Percentiles rank a stretch among this genome's conserved stretches.
These are phyloP conservation scores for Drosophila demipolita DNA, from an alignment of 2,888 invertebrate species.

Conservation along the genomic window DNA sequence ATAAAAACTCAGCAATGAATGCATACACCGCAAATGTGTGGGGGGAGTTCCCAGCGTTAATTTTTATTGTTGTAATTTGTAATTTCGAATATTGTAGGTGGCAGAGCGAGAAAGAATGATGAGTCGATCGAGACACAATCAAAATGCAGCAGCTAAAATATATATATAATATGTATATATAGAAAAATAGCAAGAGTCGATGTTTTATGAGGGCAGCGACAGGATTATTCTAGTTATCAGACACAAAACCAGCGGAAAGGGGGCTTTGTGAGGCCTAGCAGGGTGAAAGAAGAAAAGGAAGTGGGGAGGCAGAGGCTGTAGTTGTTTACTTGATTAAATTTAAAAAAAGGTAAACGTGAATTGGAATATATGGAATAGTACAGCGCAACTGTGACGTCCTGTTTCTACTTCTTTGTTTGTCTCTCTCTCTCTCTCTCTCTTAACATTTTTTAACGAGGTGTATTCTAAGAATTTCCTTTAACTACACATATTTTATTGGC, in stretches of 20 bases:
- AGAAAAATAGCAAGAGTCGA: constrained; percentile 4
- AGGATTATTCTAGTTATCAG: background rate
- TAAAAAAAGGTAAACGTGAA: constrained; percentile 9
- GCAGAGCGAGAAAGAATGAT: background rate
- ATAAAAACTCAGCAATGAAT: constrained; percentile 16
- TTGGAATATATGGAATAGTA: background rate
- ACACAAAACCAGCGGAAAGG: no score
- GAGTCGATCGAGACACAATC: constrained; percentile 26
- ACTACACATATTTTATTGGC: background rate
- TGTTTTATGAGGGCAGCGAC: constrained; percentile 16
- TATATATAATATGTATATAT: constrained; percentile 1
- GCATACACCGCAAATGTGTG: background rate
- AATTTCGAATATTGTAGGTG: constrained; percentile 7
- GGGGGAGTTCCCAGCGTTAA: background rate
- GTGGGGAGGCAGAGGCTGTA: background rate
- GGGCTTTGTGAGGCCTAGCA: background rate
- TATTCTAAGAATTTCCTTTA: background rate
- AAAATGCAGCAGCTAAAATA: constrained; percentile 31
- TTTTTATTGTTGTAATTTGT: background rate
- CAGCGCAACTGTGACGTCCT: background rate
- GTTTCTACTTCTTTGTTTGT: background rate
- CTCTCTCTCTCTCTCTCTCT: background rate
- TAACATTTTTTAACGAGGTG: background rate
- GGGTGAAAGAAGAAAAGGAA: no score
- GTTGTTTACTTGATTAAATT: constrained; percentile 37